Base-by-base conservation (phyloP, 2,797 vertebrate genomes). In the Malacoraja senta region DNA sequence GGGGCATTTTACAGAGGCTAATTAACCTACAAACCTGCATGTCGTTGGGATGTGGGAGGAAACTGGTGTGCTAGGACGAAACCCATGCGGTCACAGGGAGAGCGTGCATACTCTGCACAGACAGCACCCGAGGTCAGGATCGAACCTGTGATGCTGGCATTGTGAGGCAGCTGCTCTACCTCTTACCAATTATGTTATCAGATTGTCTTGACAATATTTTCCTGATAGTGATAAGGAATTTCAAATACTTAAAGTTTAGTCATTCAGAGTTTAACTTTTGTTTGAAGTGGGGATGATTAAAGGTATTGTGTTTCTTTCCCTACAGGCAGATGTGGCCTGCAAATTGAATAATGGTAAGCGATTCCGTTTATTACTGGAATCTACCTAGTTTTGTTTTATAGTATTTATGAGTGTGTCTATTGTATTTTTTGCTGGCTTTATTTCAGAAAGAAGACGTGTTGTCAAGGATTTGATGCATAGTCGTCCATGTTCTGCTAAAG, bases 401-500 rank as follows among this genome's bases (percentile, higher is more conserved):
- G 24, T 58, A n/a, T n/a, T n/a, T 24, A 65, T 9, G 8, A 88
- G n/a, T 1, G n/a, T 88, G n/a, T 65, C n/a, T 68, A 35, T 68
- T 8, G 8, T 88, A 7, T 32, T 88, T 35, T 1, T 35, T 88
- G 61, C 7, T 65, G 84, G 61, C 0, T 92, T 6, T 76, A 53
- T 92, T 92, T 13, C 38, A 92, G 90, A 53, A 71, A 92, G 90
- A 76, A 92, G 35, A n/a, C 65, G 90, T 8, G 68, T 29, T 38
- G 77, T 94, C 97, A 96, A 96, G 93, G 96, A 95, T 35, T 96
- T 96, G 93, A 97, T 96, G 94, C 95, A 97, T 94, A 96, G 95
- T 94, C 96, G 96, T 95, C 96, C 96, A n/a, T 95, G 95, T 94
- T 93, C 93, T 93, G 95, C 95, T 93, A 95, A 94, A 9, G 95